phyloP scores from a whole-genome alignment of 2,888 invertebrate genomes.

The Erynnis tages region DNA sequence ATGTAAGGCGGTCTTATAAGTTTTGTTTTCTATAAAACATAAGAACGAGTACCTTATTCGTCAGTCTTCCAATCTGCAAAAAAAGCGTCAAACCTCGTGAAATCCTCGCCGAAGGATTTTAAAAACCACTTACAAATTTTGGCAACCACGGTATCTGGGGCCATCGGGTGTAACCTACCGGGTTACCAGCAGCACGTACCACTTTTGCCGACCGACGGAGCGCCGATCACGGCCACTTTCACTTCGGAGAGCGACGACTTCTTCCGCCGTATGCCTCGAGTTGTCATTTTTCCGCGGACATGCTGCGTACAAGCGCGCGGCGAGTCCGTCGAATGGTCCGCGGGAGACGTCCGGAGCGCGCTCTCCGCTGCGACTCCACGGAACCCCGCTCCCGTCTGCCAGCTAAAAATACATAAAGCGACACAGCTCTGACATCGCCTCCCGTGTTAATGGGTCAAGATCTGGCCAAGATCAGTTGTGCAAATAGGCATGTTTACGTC shows the following conservation, averaged over 20 bases:
- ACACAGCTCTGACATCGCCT: conserved; percentile 74
- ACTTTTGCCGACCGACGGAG: conserved; percentile 95
- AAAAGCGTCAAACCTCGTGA: too few species aligned
- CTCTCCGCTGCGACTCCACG: conserved; percentile 48
- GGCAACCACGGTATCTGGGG: not conserved
- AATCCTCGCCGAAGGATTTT: conserved; percentile 6
- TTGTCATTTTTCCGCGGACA: conserved; percentile 81
- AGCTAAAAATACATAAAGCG: conserved; percentile 74
- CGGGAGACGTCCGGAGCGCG: conserved; percentile 43
- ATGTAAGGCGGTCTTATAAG: too few species aligned
- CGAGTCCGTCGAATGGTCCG: conserved; percentile 48
- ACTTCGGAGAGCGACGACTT: conserved; percentile 94
- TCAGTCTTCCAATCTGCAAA: too few species aligned
- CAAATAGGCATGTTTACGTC: conserved; percentile 72
- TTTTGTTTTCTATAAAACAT: too few species aligned
- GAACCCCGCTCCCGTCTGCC: conserved; percentile 57
- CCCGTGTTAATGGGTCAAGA: conserved; percentile 80
- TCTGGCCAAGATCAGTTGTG: conserved; percentile 78
- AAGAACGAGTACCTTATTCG: too few species aligned
- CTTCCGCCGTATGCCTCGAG: conserved; percentile 92
- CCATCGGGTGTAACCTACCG: not conserved
- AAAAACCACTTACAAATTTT: conserved; percentile 18
- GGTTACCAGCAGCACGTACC: conserved; percentile 84
- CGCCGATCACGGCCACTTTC: conserved; percentile 94
- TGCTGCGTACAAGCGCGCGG: conserved; percentile 36